Conservation (phyloP, 2,797 vertebrate species). For the Microctenopoma steveboyesi region DNA sequence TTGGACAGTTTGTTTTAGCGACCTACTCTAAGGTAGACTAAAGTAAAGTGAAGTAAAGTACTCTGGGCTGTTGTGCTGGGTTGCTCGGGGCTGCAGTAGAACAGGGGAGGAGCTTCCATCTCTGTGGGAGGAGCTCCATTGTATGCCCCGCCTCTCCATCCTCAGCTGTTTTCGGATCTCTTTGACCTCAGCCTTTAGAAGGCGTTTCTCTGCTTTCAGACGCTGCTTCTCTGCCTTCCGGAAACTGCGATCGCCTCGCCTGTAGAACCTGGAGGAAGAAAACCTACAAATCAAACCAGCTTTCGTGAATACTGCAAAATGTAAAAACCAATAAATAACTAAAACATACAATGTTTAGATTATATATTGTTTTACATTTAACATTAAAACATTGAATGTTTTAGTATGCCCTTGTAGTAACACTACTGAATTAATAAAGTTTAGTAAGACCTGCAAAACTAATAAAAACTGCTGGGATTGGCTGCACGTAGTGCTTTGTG, state of each 20-base stretch:
- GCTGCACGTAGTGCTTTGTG: no score
- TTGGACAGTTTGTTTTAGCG: background rate
- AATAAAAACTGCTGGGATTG: no score
- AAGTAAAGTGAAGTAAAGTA: conserved; percentile 32
- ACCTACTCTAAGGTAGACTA: conserved; percentile 51
- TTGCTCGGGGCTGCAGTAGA: conserved; percentile 79
- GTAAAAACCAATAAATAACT: no score
- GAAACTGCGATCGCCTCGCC: conserved; percentile 92
- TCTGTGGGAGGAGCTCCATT: conserved; percentile 86
- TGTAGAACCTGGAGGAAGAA: conserved; percentile 86
- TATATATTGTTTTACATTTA: no score
- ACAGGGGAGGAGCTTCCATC: conserved; percentile 83
- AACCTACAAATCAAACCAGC: background rate
- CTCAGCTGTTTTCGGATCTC: conserved; percentile 96
- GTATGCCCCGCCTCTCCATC: conserved; percentile 91
- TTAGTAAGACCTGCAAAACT: no score
- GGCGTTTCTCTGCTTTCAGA: conserved; percentile 93
- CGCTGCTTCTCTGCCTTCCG: conserved; percentile 96
- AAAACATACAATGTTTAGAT: no score
- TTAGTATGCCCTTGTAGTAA: no score
- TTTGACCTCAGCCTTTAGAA: conserved; percentile 94
- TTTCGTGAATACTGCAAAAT: background rate
- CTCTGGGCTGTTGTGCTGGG: conserved; percentile 84
- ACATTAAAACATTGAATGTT: no score
- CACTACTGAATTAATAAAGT: no score